Evolutionary conservation across 2,888 invertebrate genomes (phyloP).

Genomic region (Fragum fragum): DNA sequence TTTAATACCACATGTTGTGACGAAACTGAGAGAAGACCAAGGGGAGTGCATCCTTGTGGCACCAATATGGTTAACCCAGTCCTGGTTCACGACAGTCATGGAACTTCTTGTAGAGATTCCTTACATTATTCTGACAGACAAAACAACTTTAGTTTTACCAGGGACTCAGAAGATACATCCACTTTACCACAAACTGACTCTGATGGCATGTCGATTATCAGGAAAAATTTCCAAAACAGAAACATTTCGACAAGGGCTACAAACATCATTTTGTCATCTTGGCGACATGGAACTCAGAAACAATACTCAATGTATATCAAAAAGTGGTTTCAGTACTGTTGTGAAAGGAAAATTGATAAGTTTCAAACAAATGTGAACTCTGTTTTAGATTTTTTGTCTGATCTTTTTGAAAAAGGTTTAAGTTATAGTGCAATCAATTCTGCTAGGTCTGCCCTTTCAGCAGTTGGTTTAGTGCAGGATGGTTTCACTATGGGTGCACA

Average conservation of each 20-base stretch:
- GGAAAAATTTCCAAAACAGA: slow-evolving; percentile 31
- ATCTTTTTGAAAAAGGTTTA: slow-evolving; percentile 13
- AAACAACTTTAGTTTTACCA: slow-evolving; percentile 1
- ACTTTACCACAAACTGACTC: slow-evolving; percentile 24
- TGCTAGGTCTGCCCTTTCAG: slow-evolving; percentile 46
- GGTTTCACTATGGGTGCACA: slow-evolving; percentile 37
- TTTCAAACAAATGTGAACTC: slow-evolving; percentile 44
- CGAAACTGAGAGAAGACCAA: slow-evolving; percentile 21
- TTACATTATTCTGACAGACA: not conserved
- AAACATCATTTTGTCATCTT: slow-evolving; percentile 55
- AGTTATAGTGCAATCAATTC: slow-evolving; percentile 57
- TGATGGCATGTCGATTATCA: slow-evolving; percentile 48
- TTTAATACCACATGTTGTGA: slow-evolving; percentile 16
- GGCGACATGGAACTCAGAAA: slow-evolving; percentile 50
- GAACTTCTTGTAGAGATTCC: slow-evolving; percentile 36
- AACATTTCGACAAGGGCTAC: slow-evolving; percentile 33
- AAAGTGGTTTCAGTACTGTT: slow-evolving; percentile 62
- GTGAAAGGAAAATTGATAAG: slow-evolving; percentile 48
- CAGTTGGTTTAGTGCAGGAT: slow-evolving; percentile 33
- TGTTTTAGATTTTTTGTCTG: slow-evolving; percentile 51
- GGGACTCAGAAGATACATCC: slow-evolving; percentile 32
- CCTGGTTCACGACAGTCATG: slow-evolving; percentile 17
- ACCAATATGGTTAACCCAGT: slow-evolving; percentile 33
- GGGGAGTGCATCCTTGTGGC: slow-evolving; percentile 7
- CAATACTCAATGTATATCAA: slow-evolving; percentile 52